Evolutionary conservation across 2,888 invertebrate species (phyloP).

Genomic region (Psococerastis gibbosa): DNA sequence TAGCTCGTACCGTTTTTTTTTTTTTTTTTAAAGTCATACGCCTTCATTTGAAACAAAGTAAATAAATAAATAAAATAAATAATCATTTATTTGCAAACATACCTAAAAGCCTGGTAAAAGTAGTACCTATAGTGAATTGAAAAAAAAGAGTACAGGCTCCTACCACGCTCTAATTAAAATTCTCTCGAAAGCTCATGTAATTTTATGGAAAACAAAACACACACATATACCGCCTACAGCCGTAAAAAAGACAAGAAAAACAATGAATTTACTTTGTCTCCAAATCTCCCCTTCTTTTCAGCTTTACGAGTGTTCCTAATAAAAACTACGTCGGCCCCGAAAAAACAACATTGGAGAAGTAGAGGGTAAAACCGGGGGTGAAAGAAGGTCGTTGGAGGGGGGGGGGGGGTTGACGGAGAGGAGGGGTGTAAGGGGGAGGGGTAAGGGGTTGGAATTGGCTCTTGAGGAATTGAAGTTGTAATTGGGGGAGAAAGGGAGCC

Average conservation of each 20-base stretch:
- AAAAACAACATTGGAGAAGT: slow-evolving; percentile 10
- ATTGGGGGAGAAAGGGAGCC: slow-evolving; percentile 22
- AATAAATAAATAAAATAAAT: too few relatives aligned
- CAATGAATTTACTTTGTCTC: slow-evolving; percentile 10
- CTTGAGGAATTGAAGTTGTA: slow-evolving; percentile 23
- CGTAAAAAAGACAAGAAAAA: slow-evolving; percentile 3
- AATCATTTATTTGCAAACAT: too few relatives aligned
- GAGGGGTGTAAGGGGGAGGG: slow-evolving; percentile 15
- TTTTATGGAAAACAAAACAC: slow-evolving; percentile 7
- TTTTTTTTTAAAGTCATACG: too few relatives aligned
- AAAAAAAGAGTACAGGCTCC: too few relatives aligned
- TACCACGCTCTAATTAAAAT: too few relatives aligned
- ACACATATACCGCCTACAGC: background rate
- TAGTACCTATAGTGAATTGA: too few relatives aligned
- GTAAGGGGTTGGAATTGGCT: slow-evolving; percentile 17
- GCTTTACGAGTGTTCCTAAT: slow-evolving; percentile 6
- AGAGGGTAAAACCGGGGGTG: background rate
- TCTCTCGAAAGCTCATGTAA: too few relatives aligned
- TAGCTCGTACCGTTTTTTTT: too few relatives aligned
- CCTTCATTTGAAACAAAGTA: too few relatives aligned
- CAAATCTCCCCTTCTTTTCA: slow-evolving; percentile 7
- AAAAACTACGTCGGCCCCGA: slow-evolving; percentile 10
- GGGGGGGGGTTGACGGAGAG: slow-evolving; percentile 15
- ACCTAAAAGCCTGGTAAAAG: too few relatives aligned
- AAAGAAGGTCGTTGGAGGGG: slow-evolving; percentile 9